Conservation (phyloP, 2,797 vertebrate species). For the Acrossocheilus wenchowensis region DNA sequence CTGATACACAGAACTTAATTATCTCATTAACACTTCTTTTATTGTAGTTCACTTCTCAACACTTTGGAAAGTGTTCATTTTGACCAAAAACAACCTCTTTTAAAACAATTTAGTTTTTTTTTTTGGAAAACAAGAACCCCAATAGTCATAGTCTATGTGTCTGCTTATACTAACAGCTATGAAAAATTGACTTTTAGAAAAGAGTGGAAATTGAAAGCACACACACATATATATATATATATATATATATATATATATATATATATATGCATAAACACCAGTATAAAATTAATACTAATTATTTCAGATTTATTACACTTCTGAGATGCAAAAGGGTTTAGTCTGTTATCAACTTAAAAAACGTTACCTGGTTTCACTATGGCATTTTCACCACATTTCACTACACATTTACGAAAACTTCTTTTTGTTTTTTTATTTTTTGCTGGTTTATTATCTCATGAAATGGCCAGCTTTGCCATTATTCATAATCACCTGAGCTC, state of each 20-base stretch:
- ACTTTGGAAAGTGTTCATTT: no score
- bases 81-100: no score
- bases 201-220: neutral
- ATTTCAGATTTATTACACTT: neutral
- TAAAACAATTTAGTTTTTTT: no score
- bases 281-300: neutral
- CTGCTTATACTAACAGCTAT: neutral
- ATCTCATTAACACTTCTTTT: no score
- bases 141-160: neutral
- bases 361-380: neutral
- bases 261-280: neutral
- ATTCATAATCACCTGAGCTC: neutral
- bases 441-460: neutral
- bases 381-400: no score
- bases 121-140: neutral
- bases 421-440: neutral
- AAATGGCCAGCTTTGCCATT: neutral
- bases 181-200: neutral
- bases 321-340: neutral
- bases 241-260: no score
- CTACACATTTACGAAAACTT: neutral
- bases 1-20: no score
- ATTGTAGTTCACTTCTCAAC: no score
- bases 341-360: neutral
- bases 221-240: accelerated